Base-by-base conservation (phyloP, 2,888 invertebrate genomes). In the Agonopterix alstromeriana region DNA sequence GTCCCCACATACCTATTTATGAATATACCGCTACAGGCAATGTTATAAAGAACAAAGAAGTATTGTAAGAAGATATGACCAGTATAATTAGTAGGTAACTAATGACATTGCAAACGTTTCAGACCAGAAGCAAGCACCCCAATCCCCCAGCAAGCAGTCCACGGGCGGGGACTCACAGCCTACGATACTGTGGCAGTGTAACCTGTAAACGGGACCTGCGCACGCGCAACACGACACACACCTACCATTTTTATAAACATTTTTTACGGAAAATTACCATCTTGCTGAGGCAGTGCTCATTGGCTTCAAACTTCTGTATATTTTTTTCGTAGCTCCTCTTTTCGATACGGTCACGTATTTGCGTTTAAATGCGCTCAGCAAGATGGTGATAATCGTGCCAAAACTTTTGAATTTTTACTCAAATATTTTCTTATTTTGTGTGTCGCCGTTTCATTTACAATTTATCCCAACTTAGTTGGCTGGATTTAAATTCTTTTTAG, bases 141-240 rank as follows among this genome's bases (percentile, higher is more conserved):
- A 92, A 90, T 93, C 92, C 92, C 93, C 92, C 93, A 92, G 92
- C 91, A 93, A 94, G 93, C 93, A 90, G 81, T 79, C 85, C 87
- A 86, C 82, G 84, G 91, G 88, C 86, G 92, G 92, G 91, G 91
- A 94, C 94, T 96, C 95, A 95, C 96, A 95, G 94, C 97, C 95
- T 96, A 96, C 95, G 96, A 97, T 96, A 96, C 96, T 95, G 95
- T 97, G 96, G 97, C 97, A 96, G 96, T 97, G 95, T 97, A 96
- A 97, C 92, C 92, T 96, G 93, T 96, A 95, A 94, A 83, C 72
- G 65, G 70, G 53, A 53, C 52, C 46, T 45, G 50, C 58, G 59
- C 57, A 53, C 56, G 48, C 58, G 46, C 61, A 49, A 57, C 61
- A 12, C 42, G 42, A 42, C 42, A 55, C 68, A 63, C 65, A 61